Base-by-base conservation (phyloP, 1,140 invertebrate genomes). In the Cheumatopsyche charites region DNA sequence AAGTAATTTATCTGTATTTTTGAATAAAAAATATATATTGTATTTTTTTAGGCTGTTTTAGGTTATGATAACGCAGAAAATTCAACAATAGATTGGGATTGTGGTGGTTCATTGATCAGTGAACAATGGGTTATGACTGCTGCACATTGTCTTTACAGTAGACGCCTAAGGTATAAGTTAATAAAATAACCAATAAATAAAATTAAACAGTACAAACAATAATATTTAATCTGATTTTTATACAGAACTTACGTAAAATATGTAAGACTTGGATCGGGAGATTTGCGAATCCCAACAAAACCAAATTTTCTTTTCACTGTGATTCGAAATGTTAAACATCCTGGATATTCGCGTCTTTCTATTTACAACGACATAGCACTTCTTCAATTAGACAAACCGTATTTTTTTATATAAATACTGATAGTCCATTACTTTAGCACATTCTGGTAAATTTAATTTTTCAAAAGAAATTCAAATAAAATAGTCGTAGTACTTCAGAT, bases 61-160 rank as follows among this genome's bases (percentile, higher is more conserved):
- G n/a, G n/a, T n/a, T n/a, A n/a, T n/a, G n/a, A n/a, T n/a, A n/a
- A n/a, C n/a, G n/a, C n/a, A n/a, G n/a, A n/a, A n/a, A n/a, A n/a
- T n/a, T n/a, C n/a, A n/a, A 13, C 12, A 21, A 23, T 23, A 2
- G 5, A 61, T 7, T 61, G 55, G 55, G 19, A 73, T 12, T 78
- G 78, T 62, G 78, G 77, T 12, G 73, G 73, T 9, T 49, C 70
- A 1, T 45, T 75, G n/a, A 72, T 75, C 25, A 72, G 23, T 36
- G 43, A 63, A 6, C 43, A 72, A 47, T 75, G 77, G 76, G 49
- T 80, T n/a, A n/a, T 80, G 26, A 80, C 77, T 0, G 77, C 78
- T 3, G 79, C 72, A 21, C 79, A 80, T 62, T 80, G 79, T 49
- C 6, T 25, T 13, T 63, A 21, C 2, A 29, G 13, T 15, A 29